phyloP scores from a whole-genome alignment of 2,797 vertebrate genomes.

The Phataginus tricuspis region DNA sequence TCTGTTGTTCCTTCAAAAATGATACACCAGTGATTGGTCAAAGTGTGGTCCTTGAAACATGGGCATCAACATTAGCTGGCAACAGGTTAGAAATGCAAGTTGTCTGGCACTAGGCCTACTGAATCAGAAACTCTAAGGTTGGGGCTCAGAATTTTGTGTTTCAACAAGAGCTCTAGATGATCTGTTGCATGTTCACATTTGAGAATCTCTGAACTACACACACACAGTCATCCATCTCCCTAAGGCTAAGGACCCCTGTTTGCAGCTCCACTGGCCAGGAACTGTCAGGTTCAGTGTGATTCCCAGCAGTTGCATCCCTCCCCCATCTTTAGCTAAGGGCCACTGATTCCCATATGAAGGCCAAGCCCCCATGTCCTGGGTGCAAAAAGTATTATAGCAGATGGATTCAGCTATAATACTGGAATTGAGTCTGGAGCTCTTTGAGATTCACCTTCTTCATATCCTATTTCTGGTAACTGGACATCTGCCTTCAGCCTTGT shows the following conservation, averaged over 20 bases:
- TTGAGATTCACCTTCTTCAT: neutral
- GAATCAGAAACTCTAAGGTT: neutral
- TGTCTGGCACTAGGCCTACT: neutral
- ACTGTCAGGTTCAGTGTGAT: neutral
- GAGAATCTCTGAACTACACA: neutral
- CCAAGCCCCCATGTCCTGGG: neutral
- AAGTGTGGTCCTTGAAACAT: neutral
- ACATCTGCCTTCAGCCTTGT: neutral
- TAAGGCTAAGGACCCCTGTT: neutral
- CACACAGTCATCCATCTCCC: neutral
- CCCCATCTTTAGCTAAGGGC: neutral
- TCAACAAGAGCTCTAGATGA: neutral
- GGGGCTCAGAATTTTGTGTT: neutral
- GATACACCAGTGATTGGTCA: neutral
- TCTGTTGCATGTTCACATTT: neutral
- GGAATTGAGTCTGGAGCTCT: neutral
- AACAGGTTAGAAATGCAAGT: neutral
- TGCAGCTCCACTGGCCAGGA: neutral
- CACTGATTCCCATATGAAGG: neutral
- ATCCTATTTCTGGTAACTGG: neutral
- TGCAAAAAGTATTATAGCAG: neutral
- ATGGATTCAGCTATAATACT: neutral
- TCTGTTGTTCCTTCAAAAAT: neutral
- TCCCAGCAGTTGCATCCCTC: neutral
- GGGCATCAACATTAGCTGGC: neutral